Conservation (phyloP, 1,140 invertebrate genomes). For the Ostrea edulis region DNA sequence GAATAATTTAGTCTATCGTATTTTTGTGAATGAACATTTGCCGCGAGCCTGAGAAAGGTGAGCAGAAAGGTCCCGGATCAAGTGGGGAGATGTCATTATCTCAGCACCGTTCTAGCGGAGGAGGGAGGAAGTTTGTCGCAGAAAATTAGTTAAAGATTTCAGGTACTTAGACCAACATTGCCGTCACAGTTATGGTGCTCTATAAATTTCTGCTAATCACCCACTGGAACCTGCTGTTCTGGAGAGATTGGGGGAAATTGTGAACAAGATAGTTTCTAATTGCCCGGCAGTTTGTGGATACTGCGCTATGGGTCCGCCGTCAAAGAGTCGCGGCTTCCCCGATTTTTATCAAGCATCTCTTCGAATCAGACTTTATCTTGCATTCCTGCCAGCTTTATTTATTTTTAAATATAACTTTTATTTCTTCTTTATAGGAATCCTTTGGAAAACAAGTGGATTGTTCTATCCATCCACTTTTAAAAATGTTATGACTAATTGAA, state of each 20-base stretch:
- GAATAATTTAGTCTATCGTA: slow-evolving; percentile 12
- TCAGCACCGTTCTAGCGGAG: slow-evolving; percentile 22
- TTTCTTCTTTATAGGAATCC: slow-evolving; percentile 34
- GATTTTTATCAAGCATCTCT: slow-evolving; percentile 47
- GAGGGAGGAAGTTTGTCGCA: slow-evolving; percentile 58
- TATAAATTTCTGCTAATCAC: slow-evolving; percentile 53
- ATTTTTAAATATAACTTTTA: slow-evolving; percentile 42
- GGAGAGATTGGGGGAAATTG: slow-evolving; percentile 59
- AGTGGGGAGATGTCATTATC: slow-evolving; percentile 39
- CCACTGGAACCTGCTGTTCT: slow-evolving; percentile 42
- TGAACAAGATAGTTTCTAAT: slow-evolving; percentile 59
- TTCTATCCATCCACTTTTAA: neutral
- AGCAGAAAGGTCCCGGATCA: neutral
- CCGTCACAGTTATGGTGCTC: neutral
- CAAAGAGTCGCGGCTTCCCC: slow-evolving; percentile 46
- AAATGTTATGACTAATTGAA: slow-evolving; percentile 1
- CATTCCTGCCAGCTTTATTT: slow-evolving; percentile 55
- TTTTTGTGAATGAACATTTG: slow-evolving; percentile 40
- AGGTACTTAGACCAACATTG: slow-evolving; percentile 40
- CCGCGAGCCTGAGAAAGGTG: slow-evolving; percentile 29
- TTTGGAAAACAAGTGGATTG: slow-evolving; percentile 27
- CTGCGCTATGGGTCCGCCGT: slow-evolving; percentile 42
- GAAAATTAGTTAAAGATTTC: slow-evolving; percentile 43
- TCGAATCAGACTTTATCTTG: slow-evolving; percentile 47
- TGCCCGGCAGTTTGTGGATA: slow-evolving; percentile 52